A percentile compares a stretch with the other conserved stretches of the same genome.
phyloP scores from a whole-genome alignment of 1,140 invertebrate genomes.

The Habropoda laboriosa region DNA sequence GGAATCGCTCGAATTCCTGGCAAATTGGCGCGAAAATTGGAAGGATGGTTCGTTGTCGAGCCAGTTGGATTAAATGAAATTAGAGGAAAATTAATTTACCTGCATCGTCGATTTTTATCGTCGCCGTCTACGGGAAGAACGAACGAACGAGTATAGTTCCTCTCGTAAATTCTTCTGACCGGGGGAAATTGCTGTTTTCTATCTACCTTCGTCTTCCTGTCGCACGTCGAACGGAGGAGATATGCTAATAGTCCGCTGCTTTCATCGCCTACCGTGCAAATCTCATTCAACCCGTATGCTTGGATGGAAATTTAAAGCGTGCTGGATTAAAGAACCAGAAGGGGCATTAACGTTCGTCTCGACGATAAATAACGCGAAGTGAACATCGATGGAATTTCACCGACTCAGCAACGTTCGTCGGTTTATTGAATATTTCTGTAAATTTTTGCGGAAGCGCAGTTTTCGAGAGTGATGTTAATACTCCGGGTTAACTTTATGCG shows the following conservation, averaged over 20 bases:
- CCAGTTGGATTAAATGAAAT: not conserved
- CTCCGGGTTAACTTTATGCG: no score
- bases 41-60: not conserved
- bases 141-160: not conserved
- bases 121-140: not conserved
- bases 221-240: conserved; percentile 56
- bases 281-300: conserved; percentile 32
- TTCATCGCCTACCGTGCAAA: conserved; percentile 59
- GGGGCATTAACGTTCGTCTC: not conserved
- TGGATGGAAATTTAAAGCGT: conserved; percentile 7
- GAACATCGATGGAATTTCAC: not conserved
- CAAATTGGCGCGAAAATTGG: not conserved
- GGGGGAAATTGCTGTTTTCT: conserved; percentile 64
- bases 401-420: not conserved
- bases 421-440: conserved; percentile 4
- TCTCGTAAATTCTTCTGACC: conserved; percentile 63
- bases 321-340: conserved; percentile 28
- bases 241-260: conserved; percentile 62
- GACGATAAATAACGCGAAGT: not conserved
- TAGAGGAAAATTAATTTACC: not conserved
- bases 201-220: conserved; percentile 58
- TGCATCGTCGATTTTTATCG: not conserved
- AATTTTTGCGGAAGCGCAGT: no score
- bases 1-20: not conserved
- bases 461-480: no score